These are phyloP conservation scores for Sinella curviseta DNA, from an alignment of 1,140 invertebrate species.

Conservation along the genomic window DNA sequence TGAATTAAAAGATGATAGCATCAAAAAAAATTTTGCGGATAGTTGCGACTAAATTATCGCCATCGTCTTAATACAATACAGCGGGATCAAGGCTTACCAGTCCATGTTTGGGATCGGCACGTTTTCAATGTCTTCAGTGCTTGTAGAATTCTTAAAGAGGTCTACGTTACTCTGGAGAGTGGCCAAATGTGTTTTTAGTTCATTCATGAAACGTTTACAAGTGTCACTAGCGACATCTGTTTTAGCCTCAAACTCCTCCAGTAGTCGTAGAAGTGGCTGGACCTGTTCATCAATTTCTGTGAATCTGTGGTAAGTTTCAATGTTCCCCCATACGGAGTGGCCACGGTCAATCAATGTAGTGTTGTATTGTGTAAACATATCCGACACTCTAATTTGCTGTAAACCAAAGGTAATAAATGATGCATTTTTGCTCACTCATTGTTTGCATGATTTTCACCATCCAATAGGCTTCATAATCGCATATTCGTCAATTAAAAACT, in stretches of 20 bases:
- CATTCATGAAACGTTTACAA: not conserved
- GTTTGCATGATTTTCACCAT: too few species aligned
- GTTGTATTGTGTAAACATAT: slow-evolving; percentile 17
- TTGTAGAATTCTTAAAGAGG: not conserved
- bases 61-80: too few species aligned
- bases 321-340: not conserved
- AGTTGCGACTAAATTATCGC: too few species aligned
- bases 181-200: not conserved
- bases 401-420: too few species aligned
- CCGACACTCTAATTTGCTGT: slow-evolving; percentile 21
- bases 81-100: too few species aligned
- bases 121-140: not conserved
- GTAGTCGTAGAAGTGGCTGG: not conserved
- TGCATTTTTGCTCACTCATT: too few species aligned
- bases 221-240: not conserved
- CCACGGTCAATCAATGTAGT: not conserved
- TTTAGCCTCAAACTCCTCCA: not conserved
- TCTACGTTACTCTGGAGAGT: not conserved
- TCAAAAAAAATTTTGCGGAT: not conserved
- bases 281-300: not conserved
- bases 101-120: not conserved
- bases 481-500: not conserved
- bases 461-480: not conserved
- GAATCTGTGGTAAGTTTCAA: not conserved
- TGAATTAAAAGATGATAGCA: not conserved